Conservation (phyloP, 2,113 vertebrate species). For the Cyprinodon tularosa region DNA sequence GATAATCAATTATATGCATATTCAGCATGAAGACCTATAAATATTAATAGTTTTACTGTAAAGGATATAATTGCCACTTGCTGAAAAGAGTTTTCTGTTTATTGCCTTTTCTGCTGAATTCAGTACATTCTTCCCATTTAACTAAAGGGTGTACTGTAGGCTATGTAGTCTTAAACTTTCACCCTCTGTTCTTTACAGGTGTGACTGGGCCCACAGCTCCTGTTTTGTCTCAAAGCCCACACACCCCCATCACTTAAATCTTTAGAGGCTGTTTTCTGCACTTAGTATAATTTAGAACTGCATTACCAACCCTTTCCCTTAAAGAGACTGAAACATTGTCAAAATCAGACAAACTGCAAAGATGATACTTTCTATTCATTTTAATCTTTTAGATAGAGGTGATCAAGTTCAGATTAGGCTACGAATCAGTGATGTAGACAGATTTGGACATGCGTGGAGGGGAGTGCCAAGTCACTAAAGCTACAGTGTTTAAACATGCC, state of each 20-base stretch:
- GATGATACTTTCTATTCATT: conserved; percentile 25
- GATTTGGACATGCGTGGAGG: conserved; percentile 73
- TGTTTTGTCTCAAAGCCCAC: conserved; percentile 22
- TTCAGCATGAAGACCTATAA: too few species aligned
- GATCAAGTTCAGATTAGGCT: conserved; percentile 65
- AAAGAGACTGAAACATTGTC: neutral
- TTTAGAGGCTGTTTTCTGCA: neutral
- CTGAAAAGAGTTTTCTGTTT: neutral
- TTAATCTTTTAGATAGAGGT: conserved; percentile 57
- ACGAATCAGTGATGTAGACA: conserved; percentile 65
- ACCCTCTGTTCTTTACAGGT: conserved; percentile 56
- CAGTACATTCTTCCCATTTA: conserved; percentile 45
- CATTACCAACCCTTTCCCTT: conserved; percentile 1
- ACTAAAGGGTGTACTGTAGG: conserved; percentile 33
- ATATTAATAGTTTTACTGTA: neutral
- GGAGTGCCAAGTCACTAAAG: conserved; percentile 62
- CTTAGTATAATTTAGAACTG: conserved; percentile 2
- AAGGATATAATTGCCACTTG: neutral
- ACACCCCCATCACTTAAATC: conserved; percentile 1
- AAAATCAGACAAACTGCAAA: conserved; percentile 8
- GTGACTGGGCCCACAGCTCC: conserved; percentile 37
- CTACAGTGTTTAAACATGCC: conserved; percentile 76
- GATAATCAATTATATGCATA: too few species aligned
- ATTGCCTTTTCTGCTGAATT: neutral
- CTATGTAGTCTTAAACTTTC: conserved; percentile 53